Evolutionary conservation across 2,797 vertebrate species (phyloP), one percentile per base, ranked within the genome.

Genomic region (Characodon lateralis): DNA sequence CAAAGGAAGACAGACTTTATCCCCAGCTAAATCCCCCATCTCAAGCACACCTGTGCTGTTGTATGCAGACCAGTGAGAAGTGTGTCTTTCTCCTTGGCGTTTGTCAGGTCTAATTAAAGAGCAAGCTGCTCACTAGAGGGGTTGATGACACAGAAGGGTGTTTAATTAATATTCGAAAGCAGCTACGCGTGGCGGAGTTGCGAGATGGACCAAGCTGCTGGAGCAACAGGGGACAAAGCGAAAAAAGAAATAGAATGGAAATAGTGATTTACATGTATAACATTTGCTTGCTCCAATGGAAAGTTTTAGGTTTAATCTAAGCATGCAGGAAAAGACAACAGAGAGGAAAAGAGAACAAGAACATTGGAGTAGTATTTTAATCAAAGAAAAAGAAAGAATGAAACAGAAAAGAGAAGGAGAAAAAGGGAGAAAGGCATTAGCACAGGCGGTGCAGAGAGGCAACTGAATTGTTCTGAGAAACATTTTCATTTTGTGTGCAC

Each of bases 91-190:
- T 89, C 80, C 63, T 72, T 58, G 72, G 73, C 77, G 66, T 88
- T 90, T 50, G 53, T 84, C 83, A 76, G 74, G 73, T 88, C 84
- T 90, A 92, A 93, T 94, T 94, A 91, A 92, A 90, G 87, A 87
- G 75, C 59, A 80, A 79, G 83, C 82, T 77, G 86, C 87, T 86
- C 85, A 89, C 86, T 81, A 75, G 86, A 91, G 88, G 88, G 79
- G 85, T 73, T 89, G 88, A 89, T 80, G 87, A 83, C 88, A 92
- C 88, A 86, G 87, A 84, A 85, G 90, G 86, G 79, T 86, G 88
- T 92, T 92, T 92, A 90, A 92, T 93, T 93, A 91, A 92, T 91
- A 86, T 87, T 79, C 13, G n/a, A 74, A 82, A 82, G 83, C 84
- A 84, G 84, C 78, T 9, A 77, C 73, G 70, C 48, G 43, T 83